Conservation (phyloP, 2,113 vertebrate genomes). For the Mystacornis crossleyi region DNA sequence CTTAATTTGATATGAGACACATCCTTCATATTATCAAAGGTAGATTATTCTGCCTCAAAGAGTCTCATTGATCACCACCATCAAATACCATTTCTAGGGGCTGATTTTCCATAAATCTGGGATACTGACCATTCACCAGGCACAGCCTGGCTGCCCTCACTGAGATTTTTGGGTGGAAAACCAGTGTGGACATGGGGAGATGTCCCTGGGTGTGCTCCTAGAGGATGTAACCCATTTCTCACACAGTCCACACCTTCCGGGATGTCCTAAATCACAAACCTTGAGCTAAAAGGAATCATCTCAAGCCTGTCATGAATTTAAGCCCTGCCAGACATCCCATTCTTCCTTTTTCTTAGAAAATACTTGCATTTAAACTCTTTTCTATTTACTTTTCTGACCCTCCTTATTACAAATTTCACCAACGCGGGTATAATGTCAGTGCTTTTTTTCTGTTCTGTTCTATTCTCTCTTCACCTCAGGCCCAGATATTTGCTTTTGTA, state of each 20-base stretch:
- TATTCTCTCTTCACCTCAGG: neutral
- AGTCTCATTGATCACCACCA: neutral
- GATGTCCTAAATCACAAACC: neutral
- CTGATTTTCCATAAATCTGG: neutral
- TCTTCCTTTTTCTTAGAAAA: neutral
- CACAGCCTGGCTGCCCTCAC: neutral
- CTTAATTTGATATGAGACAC: neutral
- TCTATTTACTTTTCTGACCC: neutral
- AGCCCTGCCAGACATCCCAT: neutral
- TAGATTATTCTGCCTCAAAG: neutral
- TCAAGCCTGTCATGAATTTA: neutral
- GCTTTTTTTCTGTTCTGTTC: neutral
- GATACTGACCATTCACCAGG: neutral
- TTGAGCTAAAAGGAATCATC: neutral
- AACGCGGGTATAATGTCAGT: neutral
- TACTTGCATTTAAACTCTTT: neutral
- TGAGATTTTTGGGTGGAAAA: neutral
- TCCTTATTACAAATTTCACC: neutral
- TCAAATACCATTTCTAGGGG: neutral
- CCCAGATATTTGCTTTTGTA: neutral
- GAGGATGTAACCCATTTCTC: neutral
- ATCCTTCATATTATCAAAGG: neutral
- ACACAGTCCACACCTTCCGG: neutral
- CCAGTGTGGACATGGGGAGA: accelerated
- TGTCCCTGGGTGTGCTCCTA: too few relatives aligned